Percentiles rank a stretch among this genome's conserved stretches.
phyloP scores from a whole-genome alignment of 2,888 invertebrate species.

The Autographa gamma region DNA sequence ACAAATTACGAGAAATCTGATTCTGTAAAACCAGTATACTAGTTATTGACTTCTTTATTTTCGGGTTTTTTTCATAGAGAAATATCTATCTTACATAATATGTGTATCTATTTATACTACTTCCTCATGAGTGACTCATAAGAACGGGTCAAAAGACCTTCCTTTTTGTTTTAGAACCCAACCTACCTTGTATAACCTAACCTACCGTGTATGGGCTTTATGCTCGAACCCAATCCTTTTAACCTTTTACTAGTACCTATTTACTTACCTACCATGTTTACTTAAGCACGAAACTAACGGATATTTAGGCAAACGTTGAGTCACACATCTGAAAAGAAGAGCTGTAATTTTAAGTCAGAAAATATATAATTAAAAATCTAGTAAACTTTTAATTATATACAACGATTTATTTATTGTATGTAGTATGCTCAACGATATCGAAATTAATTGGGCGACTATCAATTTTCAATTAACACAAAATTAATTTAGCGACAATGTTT shows the following conservation, averaged over 20 bases:
- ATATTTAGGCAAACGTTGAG: background rate
- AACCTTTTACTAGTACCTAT: constrained; percentile 17
- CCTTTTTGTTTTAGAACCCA: constrained; percentile 31
- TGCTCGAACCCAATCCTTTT: constrained; percentile 23
- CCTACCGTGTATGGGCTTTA: constrained; percentile 38
- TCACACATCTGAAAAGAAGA: background rate
- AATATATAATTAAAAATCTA: too few species aligned
- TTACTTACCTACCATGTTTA: background rate
- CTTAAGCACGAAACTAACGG: background rate
- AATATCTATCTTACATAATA: background rate
- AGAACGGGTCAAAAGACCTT: constrained; percentile 27
- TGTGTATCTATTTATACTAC: background rate
- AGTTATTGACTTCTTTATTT: too few species aligned
- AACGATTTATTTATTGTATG: too few species aligned
- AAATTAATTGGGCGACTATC: too few species aligned
- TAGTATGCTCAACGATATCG: too few species aligned
- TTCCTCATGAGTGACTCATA: constrained; percentile 2
- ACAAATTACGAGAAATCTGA: too few species aligned
- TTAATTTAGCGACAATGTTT: too few species aligned
- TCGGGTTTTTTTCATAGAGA: too few species aligned
- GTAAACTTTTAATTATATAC: too few species aligned
- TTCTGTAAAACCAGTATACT: too few species aligned
- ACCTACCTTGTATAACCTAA: constrained; percentile 40
- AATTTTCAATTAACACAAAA: too few species aligned
- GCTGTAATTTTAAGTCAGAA: background rate